phyloP scores from a whole-genome alignment of 2,113 vertebrate species.

The Catagonus wagneri region DNA sequence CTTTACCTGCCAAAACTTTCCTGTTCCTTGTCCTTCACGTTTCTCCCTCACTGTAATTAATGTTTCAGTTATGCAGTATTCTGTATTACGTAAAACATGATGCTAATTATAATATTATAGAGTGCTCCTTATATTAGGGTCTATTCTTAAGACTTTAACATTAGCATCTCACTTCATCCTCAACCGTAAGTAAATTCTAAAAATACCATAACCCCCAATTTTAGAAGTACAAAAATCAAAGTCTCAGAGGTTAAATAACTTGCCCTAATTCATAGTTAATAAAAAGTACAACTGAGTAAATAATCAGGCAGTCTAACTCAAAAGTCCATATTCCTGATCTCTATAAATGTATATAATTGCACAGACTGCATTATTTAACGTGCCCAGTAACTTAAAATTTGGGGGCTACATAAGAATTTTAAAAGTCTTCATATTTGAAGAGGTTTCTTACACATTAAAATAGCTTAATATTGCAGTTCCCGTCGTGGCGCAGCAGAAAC shows the following conservation, averaged over 20 bases:
- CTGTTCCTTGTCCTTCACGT: neutral
- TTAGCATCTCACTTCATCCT: neutral
- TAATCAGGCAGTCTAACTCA: neutral
- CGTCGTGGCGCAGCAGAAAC: no score
- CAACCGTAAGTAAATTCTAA: constrained; percentile 27
- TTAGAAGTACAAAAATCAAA: constrained; percentile 23
- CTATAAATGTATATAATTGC: neutral
- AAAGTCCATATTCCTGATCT: neutral
- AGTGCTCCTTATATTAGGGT: neutral
- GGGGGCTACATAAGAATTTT: neutral
- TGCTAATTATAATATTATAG: neutral
- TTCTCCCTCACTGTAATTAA: neutral
- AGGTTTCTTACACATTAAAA: constrained; percentile 38
- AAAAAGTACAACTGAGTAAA: neutral
- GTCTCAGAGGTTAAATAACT: constrained; percentile 29
- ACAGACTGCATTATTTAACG: neutral
- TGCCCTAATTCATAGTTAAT: neutral
- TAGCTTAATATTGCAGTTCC: no score
- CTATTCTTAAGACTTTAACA: constrained; percentile 2
- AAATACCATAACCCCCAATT: neutral
- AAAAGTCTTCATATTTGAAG: neutral
- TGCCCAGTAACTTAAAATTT: constrained; percentile 33
- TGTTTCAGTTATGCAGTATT: neutral
- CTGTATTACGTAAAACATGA: neutral
- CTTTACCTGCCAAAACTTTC: neutral